Conservation (phyloP, 2,888 invertebrate species). For the Stratiomys singularior region DNA sequence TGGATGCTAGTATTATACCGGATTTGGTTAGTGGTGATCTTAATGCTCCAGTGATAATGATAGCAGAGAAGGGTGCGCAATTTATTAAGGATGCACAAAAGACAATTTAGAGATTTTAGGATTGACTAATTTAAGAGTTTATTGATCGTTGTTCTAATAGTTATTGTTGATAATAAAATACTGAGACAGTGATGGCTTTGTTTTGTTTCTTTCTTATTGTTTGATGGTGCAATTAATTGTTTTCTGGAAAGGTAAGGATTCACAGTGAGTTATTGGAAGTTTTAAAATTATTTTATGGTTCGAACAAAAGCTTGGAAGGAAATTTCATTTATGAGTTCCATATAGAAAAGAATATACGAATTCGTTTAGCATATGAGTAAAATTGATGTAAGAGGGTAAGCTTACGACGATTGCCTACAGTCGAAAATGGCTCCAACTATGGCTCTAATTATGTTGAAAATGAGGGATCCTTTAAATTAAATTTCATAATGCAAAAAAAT, state of each 20-base stretch:
- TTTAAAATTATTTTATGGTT: no score
- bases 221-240: background rate
- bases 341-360: no score
- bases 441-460: no score
- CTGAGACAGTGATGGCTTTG: background rate
- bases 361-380: no score
- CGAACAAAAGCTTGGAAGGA: no score
- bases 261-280: background rate
- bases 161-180: conserved; percentile 21
- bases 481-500: no score
- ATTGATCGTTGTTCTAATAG: background rate
- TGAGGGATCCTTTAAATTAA: no score
- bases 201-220: background rate
- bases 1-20: conserved; percentile 76
- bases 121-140: conserved; percentile 19
- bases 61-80: conserved; percentile 74
- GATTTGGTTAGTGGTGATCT: conserved; percentile 70
- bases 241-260: background rate
- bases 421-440: no score
- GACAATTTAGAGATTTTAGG: background rate
- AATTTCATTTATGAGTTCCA: no score
- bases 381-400: no score
- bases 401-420: no score
- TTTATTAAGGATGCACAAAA: conserved; percentile 67
- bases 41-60: conserved; percentile 70